Base-by-base conservation (phyloP, 2,113 vertebrate genomes). In the Mystacornis crossleyi region DNA sequence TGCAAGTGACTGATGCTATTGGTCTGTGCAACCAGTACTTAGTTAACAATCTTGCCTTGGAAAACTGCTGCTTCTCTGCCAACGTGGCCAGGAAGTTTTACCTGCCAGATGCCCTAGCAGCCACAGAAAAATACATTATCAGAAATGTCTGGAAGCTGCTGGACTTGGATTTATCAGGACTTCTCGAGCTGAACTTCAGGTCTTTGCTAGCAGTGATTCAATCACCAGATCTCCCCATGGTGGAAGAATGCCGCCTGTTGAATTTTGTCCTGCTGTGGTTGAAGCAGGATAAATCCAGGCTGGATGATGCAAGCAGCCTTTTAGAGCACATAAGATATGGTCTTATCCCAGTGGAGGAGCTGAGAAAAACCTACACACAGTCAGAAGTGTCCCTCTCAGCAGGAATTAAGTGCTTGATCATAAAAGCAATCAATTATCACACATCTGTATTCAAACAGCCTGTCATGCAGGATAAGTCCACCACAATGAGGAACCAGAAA, bases 371-470 rank as follows among this genome's bases (percentile, higher is more conserved):
- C 14, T 98, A 98, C 91, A 98, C 97, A 0, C 95, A 96, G 50
- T 97, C 98, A 12, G 98, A 95, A 79, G 98, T 99, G 21, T 96
- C 97, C 64, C 94, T 98, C 78, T 99, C 99, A 0, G 96, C 99
- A 10, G 92, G 98, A 8, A 98, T 99, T 67, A 98, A 98, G 78
- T 98, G 99, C 82, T 98, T 99, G 90, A 98, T 99, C 87, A 98
- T 99, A 57, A 99, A 98, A 90, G 99, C 99, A 18, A 91, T 99
- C 91, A 99, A 98, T 89, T 99, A 99, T 95, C 99, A 99, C 89
- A 84, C 93, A 26, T 89, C 97, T 34, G 96, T 98, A n/a, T 96
- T 98, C 38, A 98, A 98, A 57, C 98, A 99, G 94, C 99, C 99
- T 26, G 95, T 99, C 51, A 67, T 98, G 65, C 99, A 99, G 95